Evolutionary conservation across 2,888 invertebrate genomes (phyloP), one percentile per base, ranked within the genome.

Genomic region (Coelopa pilipes): DNA sequence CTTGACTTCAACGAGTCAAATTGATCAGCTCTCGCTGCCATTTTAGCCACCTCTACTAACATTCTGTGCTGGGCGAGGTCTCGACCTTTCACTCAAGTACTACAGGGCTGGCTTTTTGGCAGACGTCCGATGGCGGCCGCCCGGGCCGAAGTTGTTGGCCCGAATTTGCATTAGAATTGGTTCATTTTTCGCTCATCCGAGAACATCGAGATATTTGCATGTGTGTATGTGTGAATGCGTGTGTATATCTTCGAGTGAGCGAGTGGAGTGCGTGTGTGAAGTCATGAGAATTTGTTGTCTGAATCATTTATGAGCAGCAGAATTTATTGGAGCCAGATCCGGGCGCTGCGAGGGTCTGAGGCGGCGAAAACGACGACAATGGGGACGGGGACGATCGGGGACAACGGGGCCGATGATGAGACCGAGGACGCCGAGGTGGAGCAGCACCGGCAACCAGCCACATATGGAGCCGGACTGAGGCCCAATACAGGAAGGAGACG

Each of bases 91-190:
- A 62, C 24, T 45, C 62, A 62, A 24, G 34, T n/a, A 19, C 46
- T 10, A 47, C 65, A 65, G n/a, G 47, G 46, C 47, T 67, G 12
- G 17, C 17, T 67, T 67, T 67, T 50, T 49, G 53, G 19, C 59
- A 59, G 59, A 53, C n/a, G 34, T 34, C 34, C 34, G 34, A 34
- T 34, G 34, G 34, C 34, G 34, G 34, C 34, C 34, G 34, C 10
- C 53, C 53, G n/a, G 53, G 53, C 53, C n/a, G 53, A 13, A 53
- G 53, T n/a, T 53, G n/a, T n/a, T 53, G 13, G 53, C n/a, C 13
- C 53, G 53, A 53, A 53, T 53, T 53, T 53, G 53, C 53, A 53
- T 53, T 53, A 53, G n/a, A 53, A 53, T n/a, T 53, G 53, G 15
- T 15, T 15, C 53, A 53, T 53, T 53, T 53, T 53, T 53, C 53